phyloP scores from a whole-genome alignment of 35 echinoderm and acorn worm genomes.

The Heliocidaris tuberculata region DNA sequence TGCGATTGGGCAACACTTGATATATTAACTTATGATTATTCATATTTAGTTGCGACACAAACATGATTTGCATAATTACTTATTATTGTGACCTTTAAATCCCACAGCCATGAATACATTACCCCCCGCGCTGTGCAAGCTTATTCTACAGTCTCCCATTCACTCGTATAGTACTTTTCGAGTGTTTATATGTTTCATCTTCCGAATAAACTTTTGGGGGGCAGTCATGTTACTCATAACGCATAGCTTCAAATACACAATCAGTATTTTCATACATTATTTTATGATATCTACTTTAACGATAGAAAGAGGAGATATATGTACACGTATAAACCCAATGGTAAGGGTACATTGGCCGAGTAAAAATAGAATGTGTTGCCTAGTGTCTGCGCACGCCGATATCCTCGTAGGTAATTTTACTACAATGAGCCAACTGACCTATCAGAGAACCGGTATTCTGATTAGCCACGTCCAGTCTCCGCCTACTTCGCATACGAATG shows the following conservation, averaged over 20 bases:
- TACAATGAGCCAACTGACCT: constrained; percentile 32
- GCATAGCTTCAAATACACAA: neutral
- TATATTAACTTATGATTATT: constrained; percentile 31
- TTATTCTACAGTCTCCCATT: neutral
- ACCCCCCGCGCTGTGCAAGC: neutral
- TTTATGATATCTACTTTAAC: neutral
- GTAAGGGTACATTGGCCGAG: constrained; percentile 36
- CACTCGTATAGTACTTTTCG: neutral
- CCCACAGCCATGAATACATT: constrained; percentile 39
- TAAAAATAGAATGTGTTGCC: constrained; percentile 52
- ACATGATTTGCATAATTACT: constrained; percentile 47
- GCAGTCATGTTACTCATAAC: neutral
- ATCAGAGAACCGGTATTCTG: constrained; percentile 22
- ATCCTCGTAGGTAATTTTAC: constrained; percentile 33
- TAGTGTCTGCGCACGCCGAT: constrained; percentile 39
- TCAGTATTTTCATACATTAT: neutral
- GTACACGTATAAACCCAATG: neutral
- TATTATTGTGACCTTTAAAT: constrained; percentile 49
- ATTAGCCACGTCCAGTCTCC: neutral
- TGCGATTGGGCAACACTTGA: neutral
- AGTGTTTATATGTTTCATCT: neutral
- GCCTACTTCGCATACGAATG: neutral
- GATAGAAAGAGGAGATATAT: constrained; percentile 20
- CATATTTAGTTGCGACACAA: constrained; percentile 42
- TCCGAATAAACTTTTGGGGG: neutral